Percentiles rank a stretch among this genome's conserved stretches.
phyloP scores from a whole-genome alignment of 2,888 invertebrate species.

The Adelognathus sp. region DNA sequence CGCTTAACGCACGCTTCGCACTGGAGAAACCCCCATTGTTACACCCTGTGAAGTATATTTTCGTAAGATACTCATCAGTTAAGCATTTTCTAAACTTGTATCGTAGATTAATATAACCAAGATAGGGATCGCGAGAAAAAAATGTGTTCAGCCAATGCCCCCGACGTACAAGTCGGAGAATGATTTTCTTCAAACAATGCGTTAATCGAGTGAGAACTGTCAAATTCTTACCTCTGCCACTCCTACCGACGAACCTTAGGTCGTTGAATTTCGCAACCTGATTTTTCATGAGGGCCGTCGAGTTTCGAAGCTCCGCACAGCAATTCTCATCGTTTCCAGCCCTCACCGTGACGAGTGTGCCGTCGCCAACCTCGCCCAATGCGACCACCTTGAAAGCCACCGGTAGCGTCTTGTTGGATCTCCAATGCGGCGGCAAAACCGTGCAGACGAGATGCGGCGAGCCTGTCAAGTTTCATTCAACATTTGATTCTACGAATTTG shows the following conservation, averaged over 20 bases:
- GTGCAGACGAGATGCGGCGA: slow-evolving; percentile 98
- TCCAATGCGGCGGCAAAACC: slow-evolving; percentile 97
- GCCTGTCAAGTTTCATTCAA: slow-evolving; percentile 65
- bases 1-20: no score
- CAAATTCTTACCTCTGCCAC: slow-evolving; percentile 94
- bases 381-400: slow-evolving; percentile 98
- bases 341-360: slow-evolving; percentile 96
- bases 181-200: neutral
- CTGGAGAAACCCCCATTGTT: no score
- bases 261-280: slow-evolving; percentile 99
- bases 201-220: neutral
- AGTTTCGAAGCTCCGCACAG: slow-evolving; percentile 97
- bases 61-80: no score
- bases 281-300: slow-evolving; percentile 98
- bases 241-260: slow-evolving; percentile 98
- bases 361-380: slow-evolving; percentile 96
- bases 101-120: no score
- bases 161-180: no score
- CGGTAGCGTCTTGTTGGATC: slow-evolving; percentile 98
- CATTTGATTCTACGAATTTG: neutral
- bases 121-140: no score
- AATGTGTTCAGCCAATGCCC: no score
- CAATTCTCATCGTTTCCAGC: slow-evolving; percentile 99
- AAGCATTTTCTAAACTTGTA: no score
- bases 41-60: no score